Percentiles rank a stretch among this genome's conserved stretches.
These are phyloP conservation scores for Etheostoma spectabile DNA, from an alignment of 2,113 vertebrate genomes.

Conservation along the genomic window DNA sequence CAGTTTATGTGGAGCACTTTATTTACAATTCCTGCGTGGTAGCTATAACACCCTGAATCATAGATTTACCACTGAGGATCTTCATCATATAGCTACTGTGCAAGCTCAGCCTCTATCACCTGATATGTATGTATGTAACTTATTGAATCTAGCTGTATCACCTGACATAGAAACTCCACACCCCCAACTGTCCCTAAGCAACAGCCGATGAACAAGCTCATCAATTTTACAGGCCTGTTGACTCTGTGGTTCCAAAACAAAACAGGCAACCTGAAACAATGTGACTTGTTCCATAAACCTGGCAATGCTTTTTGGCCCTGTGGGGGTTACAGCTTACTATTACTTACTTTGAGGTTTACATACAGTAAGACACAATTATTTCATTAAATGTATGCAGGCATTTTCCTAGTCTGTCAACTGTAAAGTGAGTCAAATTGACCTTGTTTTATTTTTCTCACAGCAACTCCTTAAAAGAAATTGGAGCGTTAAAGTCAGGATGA, in stretches of 20 bases:
- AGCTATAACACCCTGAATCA: slow-evolving; percentile 25
- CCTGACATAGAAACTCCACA: slow-evolving; percentile 71
- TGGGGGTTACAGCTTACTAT: background rate
- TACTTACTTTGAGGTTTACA: background rate
- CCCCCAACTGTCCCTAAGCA: slow-evolving; percentile 59
- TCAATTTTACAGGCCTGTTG: slow-evolving; percentile 77
- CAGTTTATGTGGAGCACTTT: slow-evolving; percentile 33
- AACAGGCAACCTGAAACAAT: slow-evolving; percentile 21
- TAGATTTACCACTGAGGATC: background rate
- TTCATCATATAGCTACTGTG: slow-evolving; percentile 7
- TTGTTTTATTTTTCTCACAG: slow-evolving; percentile 9
- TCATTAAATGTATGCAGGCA: background rate
- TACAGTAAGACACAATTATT: background rate
- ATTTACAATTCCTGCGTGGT: slow-evolving; percentile 27
- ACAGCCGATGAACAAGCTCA: slow-evolving; percentile 72
- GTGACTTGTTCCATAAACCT: slow-evolving; percentile 36
- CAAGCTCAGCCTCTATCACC: slow-evolving; percentile 30
- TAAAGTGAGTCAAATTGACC: background rate
- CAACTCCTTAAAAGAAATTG: slow-evolving; percentile 9
- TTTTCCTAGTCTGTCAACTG: background rate
- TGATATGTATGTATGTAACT: slow-evolving; percentile 46
- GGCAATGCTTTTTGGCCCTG: slow-evolving; percentile 5
- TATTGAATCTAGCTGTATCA: slow-evolving; percentile 60
- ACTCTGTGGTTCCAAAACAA: slow-evolving; percentile 74
- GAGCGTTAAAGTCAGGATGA: background rate